A percentile compares a stretch with the other conserved stretches of the same genome.
Conservation (phyloP, 2,113 vertebrate species). For the Misgurnus anguillicaudatus region DNA sequence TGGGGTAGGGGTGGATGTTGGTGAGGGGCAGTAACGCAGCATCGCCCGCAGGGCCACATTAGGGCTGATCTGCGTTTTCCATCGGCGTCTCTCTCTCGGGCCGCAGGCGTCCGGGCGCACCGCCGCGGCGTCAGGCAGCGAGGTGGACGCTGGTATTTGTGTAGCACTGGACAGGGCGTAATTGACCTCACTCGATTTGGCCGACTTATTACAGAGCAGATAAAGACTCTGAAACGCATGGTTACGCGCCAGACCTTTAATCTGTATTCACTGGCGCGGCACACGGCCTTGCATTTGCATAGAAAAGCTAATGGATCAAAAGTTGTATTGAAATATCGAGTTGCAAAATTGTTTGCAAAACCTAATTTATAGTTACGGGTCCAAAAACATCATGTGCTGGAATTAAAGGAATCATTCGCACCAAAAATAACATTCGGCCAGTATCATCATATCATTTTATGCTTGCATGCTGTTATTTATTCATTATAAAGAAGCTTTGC, state of each 20-base stretch:
- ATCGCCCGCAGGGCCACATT: conserved; percentile 11
- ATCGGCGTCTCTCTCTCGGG: conserved; percentile 25
- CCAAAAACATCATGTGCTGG: too few relatives aligned
- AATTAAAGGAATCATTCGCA: too few relatives aligned
- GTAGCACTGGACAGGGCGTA: conserved; percentile 55
- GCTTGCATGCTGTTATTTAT: too few relatives aligned
- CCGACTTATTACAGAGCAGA: conserved; percentile 39
- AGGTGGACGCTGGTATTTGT: conserved; percentile 63
- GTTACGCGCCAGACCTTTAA: neutral
- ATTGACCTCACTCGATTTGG: conserved; percentile 6
- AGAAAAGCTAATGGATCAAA: neutral
- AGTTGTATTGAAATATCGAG: too few relatives aligned
- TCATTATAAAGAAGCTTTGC: too few relatives aligned
- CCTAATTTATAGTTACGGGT: too few relatives aligned
- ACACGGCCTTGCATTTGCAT: neutral
- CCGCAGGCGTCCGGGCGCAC: conserved; percentile 52
- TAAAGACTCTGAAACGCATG: conserved; percentile 21
- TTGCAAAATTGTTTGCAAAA: too few relatives aligned
- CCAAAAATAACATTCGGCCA: too few relatives aligned
- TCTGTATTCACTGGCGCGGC: too few relatives aligned
- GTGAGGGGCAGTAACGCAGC: conserved; percentile 46
- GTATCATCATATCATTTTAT: too few relatives aligned
- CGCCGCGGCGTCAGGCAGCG: conserved; percentile 63
- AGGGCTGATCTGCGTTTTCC: conserved; percentile 71
- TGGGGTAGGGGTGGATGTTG: conserved; percentile 58